Percentiles rank a stretch among this genome's conserved stretches.
phyloP scores from a whole-genome alignment of 2,113 vertebrate genomes.

The Probosciger aterrimus region DNA sequence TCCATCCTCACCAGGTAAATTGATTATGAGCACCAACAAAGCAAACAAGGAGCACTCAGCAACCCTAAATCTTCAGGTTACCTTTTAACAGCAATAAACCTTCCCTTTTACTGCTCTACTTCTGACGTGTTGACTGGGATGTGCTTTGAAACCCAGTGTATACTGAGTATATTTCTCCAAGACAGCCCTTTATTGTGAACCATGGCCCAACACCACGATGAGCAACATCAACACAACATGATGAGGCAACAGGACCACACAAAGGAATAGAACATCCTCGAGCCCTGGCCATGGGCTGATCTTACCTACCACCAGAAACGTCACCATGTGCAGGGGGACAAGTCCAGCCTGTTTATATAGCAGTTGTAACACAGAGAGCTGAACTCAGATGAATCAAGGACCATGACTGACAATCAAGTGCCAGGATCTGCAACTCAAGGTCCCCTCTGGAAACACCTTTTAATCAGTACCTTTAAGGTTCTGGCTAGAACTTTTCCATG shows the following conservation, averaged over 20 bases:
- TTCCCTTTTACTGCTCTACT: neutral
- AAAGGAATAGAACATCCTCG: accelerated
- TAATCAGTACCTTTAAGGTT: neutral
- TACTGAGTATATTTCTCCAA: accelerated
- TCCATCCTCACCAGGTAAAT: neutral
- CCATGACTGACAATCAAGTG: neutral
- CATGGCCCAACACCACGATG: accelerated
- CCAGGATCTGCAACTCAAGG: neutral
- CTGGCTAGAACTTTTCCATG: neutral
- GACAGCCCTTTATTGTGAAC: neutral
- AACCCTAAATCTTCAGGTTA: neutral
- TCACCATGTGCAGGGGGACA: neutral
- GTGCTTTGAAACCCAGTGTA: neutral
- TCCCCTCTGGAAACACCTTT: neutral
- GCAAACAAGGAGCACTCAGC: neutral
- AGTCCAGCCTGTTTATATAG: accelerated
- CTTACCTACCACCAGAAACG: accelerated
- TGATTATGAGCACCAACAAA: neutral
- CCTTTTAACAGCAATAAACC: neutral
- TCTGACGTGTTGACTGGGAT: neutral
- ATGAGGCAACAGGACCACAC: accelerated
- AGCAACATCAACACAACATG: neutral
- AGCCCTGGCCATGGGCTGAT: accelerated
- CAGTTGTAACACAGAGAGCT: neutral
- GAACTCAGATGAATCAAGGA: neutral